Conservation (phyloP, 2,888 invertebrate species). For the Anthoptus insignis region DNA sequence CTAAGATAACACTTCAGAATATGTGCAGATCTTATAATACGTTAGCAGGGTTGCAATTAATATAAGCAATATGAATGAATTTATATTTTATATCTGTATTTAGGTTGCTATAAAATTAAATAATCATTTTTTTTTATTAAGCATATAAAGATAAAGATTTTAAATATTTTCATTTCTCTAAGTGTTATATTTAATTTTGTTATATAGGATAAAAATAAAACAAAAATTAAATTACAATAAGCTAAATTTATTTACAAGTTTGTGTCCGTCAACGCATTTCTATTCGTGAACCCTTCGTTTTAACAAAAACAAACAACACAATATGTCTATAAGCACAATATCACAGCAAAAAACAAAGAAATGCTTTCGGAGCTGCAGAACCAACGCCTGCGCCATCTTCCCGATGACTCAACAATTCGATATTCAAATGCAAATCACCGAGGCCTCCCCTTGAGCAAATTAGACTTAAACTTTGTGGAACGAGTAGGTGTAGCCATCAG, state of each 20-base stretch:
- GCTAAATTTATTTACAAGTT: conserved; percentile 82
- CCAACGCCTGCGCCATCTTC: conserved; percentile 57
- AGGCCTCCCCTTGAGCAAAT: conserved; percentile 63
- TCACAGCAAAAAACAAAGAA: conserved; percentile 85
- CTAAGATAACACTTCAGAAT: no score
- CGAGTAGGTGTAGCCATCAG: conserved; percentile 95
- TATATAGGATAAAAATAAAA: conserved; percentile 17
- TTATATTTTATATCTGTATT: no score
- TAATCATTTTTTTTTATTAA: no score
- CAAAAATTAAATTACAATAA: conserved; percentile 40
- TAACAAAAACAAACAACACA: conserved; percentile 70
- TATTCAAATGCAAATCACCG: conserved; percentile 75
- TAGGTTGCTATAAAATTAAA: no score
- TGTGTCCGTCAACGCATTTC: conserved; percentile 65
- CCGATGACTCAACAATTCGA: conserved; percentile 78
- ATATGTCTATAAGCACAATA: conserved; percentile 84
- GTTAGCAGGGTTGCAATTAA: no score
- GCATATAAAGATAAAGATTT: no score
- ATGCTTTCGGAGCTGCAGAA: conserved; percentile 74
- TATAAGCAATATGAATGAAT: no score
- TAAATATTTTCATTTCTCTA: no score
- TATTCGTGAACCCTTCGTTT: conserved; percentile 60
- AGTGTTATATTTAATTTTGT: no score
- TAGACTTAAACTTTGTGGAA: conserved; percentile 89
- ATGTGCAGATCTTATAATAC: no score